A percentile compares a stretch with the other conserved stretches of the same genome.
These are phyloP conservation scores for Myocastor coypus DNA, from an alignment of 2,113 vertebrate genomes.

Conservation along the genomic window DNA sequence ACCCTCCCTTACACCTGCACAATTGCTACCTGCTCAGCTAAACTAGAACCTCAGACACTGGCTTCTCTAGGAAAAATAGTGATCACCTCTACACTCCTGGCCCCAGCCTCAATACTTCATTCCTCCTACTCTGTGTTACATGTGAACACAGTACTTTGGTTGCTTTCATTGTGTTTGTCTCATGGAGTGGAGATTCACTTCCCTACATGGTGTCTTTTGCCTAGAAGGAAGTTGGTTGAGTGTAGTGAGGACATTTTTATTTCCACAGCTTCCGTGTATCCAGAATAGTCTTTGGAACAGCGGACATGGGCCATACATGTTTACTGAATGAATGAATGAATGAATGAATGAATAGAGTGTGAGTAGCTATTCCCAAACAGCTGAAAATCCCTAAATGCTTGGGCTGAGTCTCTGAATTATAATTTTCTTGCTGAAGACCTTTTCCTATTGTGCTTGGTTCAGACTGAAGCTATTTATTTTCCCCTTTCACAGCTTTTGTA, in stretches of 20 bases:
- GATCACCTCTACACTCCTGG: background rate
- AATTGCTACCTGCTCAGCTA: background rate
- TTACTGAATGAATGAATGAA: background rate
- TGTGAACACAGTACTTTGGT: background rate
- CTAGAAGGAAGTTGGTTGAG: background rate
- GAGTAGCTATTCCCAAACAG: background rate
- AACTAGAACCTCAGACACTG: background rate
- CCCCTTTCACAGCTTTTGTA: slow-evolving; percentile 43
- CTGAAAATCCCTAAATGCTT: background rate
- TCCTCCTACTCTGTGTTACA: background rate
- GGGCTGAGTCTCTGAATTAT: slow-evolving; percentile 29
- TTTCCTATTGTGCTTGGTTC: slow-evolving; percentile 34
- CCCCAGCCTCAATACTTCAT: background rate
- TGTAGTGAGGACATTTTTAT: background rate
- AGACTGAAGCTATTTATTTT: slow-evolving; percentile 53
- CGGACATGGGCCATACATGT: background rate
- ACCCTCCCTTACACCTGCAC: background rate
- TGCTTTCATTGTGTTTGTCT: background rate
- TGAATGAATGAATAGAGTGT: background rate
- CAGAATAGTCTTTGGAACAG: background rate
- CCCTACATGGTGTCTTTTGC: background rate
- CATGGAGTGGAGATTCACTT: background rate
- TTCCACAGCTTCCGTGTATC: background rate
- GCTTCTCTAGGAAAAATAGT: background rate
- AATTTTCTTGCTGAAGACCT: slow-evolving; percentile 45